A percentile compares a stretch with the other conserved stretches of the same genome.
These are phyloP conservation scores for Zophobas morio DNA, from an alignment of 1,140 invertebrate species.

Conservation along the genomic window DNA sequence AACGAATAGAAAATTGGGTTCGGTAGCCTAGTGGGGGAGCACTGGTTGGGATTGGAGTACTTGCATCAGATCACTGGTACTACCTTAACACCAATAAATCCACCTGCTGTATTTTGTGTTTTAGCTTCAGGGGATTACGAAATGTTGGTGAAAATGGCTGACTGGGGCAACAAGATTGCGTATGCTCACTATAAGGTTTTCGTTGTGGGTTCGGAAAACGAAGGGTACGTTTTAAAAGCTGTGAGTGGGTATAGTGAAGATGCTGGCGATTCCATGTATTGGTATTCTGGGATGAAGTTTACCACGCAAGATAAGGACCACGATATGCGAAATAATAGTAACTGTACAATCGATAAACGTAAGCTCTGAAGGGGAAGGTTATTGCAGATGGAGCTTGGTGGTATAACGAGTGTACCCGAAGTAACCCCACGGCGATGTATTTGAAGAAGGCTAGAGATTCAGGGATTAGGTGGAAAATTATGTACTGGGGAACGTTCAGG, in stretches of 20 bases:
- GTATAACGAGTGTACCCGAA: not conserved
- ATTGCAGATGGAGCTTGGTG: not conserved
- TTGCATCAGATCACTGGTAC: constrained; percentile 63
- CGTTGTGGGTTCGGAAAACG: constrained; percentile 74
- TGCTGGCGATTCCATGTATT: constrained; percentile 78
- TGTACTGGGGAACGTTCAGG: not conserved
- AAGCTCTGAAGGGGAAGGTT: not conserved
- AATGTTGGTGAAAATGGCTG: constrained; percentile 77
- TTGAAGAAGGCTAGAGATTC: not conserved
- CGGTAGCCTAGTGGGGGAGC: constrained; percentile 68
- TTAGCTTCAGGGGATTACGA: constrained; percentile 58
- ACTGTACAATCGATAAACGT: constrained; percentile 1
- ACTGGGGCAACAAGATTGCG: constrained; percentile 72
- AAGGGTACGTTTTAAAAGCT: constrained; percentile 76
- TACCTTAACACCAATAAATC: not conserved
- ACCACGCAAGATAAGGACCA: constrained; percentile 70
- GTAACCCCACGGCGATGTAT: not conserved
- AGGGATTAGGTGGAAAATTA: not conserved
- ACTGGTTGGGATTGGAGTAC: constrained; percentile 69
- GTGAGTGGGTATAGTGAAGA: constrained; percentile 75
- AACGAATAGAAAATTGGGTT: constrained; percentile 73
- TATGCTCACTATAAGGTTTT: constrained; percentile 78
- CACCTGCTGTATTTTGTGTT: constrained; percentile 34
- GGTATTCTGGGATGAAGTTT: constrained; percentile 81
- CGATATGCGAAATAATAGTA: not conserved